phyloP scores from a whole-genome alignment of 2,113 vertebrate genomes.

The Lampris incognitus region DNA sequence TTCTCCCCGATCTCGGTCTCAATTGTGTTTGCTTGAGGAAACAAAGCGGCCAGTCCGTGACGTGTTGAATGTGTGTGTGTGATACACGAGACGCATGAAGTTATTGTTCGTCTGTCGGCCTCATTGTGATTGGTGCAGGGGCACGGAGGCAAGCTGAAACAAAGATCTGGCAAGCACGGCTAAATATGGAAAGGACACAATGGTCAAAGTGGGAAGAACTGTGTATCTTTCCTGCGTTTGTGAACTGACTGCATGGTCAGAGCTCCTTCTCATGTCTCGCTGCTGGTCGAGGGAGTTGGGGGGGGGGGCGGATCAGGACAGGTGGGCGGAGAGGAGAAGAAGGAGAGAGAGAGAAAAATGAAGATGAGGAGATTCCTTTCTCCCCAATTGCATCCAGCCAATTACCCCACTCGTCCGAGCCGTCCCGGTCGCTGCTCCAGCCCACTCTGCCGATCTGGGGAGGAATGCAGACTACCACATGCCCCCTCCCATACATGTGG shows the following conservation, averaged over 20 bases:
- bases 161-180: conserved; percentile 66
- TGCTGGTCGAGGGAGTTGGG: conserved; percentile 26
- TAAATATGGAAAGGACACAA: conserved; percentile 67
- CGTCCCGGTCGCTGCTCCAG: too few relatives aligned
- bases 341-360: conserved; percentile 22
- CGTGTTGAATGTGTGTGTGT: conserved; percentile 63
- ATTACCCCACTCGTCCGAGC: too few relatives aligned
- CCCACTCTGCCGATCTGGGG: too few relatives aligned
- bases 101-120: conserved; percentile 64
- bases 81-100: conserved; percentile 56
- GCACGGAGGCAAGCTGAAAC: conserved; percentile 62
- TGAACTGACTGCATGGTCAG: conserved; percentile 37
- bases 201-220: conserved; percentile 63
- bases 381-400: too few relatives aligned
- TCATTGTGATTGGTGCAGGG: conserved; percentile 69
- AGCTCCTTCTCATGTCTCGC: conserved; percentile 39
- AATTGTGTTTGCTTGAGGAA: conserved; percentile 72
- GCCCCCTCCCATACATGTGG: too few relatives aligned
- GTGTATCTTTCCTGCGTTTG: conserved; percentile 74
- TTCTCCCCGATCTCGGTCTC: conserved; percentile 70
- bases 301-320: conserved; percentile 21
- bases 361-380: conserved; percentile 33
- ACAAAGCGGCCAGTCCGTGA: conserved; percentile 74
- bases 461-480: too few relatives aligned
- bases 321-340: conserved; percentile 22